Evolutionary conservation across 2,797 vertebrate genomes (phyloP).

Genomic region (Liasis olivaceus): DNA sequence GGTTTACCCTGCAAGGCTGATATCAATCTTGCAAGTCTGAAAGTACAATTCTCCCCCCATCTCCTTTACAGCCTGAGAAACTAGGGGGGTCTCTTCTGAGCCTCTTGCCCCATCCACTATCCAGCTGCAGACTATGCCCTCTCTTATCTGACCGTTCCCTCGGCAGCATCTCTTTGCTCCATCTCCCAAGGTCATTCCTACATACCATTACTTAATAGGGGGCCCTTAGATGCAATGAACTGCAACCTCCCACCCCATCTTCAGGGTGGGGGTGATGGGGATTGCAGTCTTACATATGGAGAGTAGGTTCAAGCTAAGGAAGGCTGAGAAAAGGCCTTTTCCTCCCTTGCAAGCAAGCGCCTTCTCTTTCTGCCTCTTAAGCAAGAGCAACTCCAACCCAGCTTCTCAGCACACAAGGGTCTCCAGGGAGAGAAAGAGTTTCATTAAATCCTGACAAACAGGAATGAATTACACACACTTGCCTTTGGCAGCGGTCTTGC

Average conservation of each 20-base stretch:
- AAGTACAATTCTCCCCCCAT: too few species aligned
- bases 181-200: too few species aligned
- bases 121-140: too few species aligned
- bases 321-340: neutral
- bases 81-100: too few species aligned
- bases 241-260: neutral
- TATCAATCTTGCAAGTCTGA: too few species aligned
- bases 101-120: too few species aligned
- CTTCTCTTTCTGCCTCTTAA: neutral
- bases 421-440: slow-evolving; percentile 32
- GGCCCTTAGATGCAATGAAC: neutral
- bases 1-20: too few species aligned
- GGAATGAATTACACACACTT: slow-evolving; percentile 22
- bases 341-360: neutral
- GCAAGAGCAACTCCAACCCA: neutral
- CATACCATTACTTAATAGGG: neutral
- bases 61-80: too few species aligned
- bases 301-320: neutral
- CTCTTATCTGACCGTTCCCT: too few species aligned
- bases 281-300: neutral
- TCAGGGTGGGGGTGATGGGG: neutral
- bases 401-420: neutral
- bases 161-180: too few species aligned
- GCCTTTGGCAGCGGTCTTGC: neutral
- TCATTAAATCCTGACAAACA: slow-evolving; percentile 40